Base-by-base conservation (phyloP, 2,888 invertebrate genomes). In the Cepaea hortensis region DNA sequence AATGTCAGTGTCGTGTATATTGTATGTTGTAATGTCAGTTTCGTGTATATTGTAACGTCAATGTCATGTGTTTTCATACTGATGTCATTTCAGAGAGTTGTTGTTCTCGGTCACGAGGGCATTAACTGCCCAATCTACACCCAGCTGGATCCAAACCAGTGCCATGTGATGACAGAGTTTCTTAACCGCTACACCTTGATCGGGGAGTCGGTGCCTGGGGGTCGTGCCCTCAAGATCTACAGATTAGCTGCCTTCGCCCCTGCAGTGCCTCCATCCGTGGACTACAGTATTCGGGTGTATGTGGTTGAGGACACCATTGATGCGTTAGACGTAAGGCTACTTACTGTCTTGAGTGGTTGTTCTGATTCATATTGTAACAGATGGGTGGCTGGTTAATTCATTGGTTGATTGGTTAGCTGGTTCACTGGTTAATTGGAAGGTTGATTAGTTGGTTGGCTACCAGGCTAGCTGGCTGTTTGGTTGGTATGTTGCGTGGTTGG, bases 271-370 rank as follows among this genome's bases (percentile, higher is more conserved):
- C 96, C 96, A 89, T 96, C 96, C 68, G 95, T 96, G 89, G 97
- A 97, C 94, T 97, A 96, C 94, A 97, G 96, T 92, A 95, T 99
- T 88, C 96, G 98, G 89, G 97, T 99, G 83, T 98, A 99, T 94
- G 97, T 98, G 85, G 96, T 99, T 87, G 98, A 98, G 93, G 98
- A 99, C 94, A 98, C 98, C 11, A 97, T 97, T 85, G 97, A 97
- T 91, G 97, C 98, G 50, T 96, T 97, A 93, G 97, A 98, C 95
- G 97, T 94, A 89, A 88, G 90, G 88, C 0, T n/a, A 50, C 35
- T 1, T n/a, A 50, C 35, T 23, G n/a, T 15, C 13, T 18, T 18
- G n/a, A 15, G 5, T 7, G n/a, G 13, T n/a, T 68, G 5, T 68
- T 5, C 0, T n/a, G 18, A 7, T 15, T 18, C n/a, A 6, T 55